Evolutionary conservation across 2,797 vertebrate species (phyloP), one percentile per base, ranked within the genome.

Genomic region (Schizothorax lantsangensis): DNA sequence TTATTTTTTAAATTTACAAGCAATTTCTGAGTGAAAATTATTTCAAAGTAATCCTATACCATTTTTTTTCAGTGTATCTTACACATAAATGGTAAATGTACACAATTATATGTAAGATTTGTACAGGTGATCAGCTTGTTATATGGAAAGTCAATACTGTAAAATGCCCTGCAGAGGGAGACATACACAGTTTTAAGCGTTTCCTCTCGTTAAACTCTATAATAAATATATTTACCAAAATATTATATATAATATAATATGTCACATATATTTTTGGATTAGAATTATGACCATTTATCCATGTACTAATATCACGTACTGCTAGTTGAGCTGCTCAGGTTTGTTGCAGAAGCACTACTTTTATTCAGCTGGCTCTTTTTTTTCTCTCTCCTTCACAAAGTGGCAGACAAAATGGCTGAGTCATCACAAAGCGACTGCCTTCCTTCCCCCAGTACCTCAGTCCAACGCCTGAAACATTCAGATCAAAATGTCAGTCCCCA

Each of bases 351-450:
- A 79, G 23, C 14, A 15, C 23, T 15, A 38, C 26, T 57, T 6
- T 57, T 79, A 45, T 64, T 43, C 78, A 80, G 59, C 78, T 45
- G 52, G 11, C 38, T 7, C 15, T 79, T 79, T 5, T 0, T 17
- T 79, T 79, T 30, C 30, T 23, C 40, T 75, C n/a, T 79, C 14
- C n/a, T 45, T 40, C 52, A 40, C 21, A 45, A 79, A 30, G 15
- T 79, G 43, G 54, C 36, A 54, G 47, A 80, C 69, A 72, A 47
- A 59, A 85, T 21, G 33, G 38, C 64, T 78, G 86, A 87, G 64
- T 87, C 86, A 85, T 79, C 89, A 49, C 40, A 69, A 68, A 57
- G 71, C 49, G 57, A 72, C 43, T 26, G 59, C 77, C 59, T 83
- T 77, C 19, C 49, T 62, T 72, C 26, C 30, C 12, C 15, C 12